Evolutionary conservation across 2,797 vertebrate species (phyloP).

Genomic region (Rousettus madagascariensis): DNA sequence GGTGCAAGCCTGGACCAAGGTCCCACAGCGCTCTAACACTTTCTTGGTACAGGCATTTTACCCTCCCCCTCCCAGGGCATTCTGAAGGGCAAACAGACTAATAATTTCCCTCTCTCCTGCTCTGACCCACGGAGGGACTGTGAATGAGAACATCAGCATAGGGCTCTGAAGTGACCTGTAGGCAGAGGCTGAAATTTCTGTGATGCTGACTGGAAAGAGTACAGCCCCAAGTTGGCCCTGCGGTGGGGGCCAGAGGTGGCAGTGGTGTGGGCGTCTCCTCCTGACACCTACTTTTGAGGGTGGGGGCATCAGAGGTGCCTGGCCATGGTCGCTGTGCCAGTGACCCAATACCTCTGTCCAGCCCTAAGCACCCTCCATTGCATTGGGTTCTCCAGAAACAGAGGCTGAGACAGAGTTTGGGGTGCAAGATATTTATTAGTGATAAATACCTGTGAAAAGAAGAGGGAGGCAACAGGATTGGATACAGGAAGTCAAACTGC

Average conservation of each 20-base stretch:
- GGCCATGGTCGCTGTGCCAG: background rate
- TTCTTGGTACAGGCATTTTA: background rate
- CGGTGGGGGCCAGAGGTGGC: background rate
- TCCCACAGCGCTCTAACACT: background rate
- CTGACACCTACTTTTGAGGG: background rate
- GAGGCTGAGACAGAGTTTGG: slow-evolving; percentile 35
- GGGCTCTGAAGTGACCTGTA: background rate
- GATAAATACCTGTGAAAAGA: slow-evolving; percentile 66
- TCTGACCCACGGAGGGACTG: background rate
- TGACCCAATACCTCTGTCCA: background rate
- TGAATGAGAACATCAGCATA: background rate
- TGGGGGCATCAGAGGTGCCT: background rate
- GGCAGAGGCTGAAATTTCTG: background rate
- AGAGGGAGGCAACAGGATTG: background rate
- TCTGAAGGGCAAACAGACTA: background rate
- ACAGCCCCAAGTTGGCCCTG: no score
- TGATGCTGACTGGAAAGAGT: background rate
- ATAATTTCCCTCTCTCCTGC: background rate
- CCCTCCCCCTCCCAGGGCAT: no score
- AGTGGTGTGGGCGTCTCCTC: background rate
- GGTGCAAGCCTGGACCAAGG: no score
- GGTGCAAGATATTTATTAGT: slow-evolving; percentile 68
- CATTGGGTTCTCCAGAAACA: slow-evolving; percentile 27
- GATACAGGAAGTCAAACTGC: background rate
- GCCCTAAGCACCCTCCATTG: background rate